Evolutionary conservation across 2,888 invertebrate genomes (phyloP).

Genomic region (Conus canariensis): DNA sequence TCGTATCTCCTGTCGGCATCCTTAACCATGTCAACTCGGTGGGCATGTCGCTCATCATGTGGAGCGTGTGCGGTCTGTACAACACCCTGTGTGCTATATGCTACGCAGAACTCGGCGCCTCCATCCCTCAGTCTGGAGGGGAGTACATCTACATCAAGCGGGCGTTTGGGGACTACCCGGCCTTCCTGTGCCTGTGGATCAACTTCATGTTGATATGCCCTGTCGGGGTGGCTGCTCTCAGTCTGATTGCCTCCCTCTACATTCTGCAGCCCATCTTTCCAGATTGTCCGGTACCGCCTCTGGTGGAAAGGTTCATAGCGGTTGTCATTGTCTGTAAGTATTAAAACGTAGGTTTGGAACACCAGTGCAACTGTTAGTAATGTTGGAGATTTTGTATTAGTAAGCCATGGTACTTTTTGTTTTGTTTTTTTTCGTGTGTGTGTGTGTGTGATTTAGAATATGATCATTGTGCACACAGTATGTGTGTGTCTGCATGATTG

Average conservation of each 20-base stretch:
- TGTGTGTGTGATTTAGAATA: too few relatives aligned
- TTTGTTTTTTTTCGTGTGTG: too few relatives aligned
- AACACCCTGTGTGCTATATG: constrained; percentile 90
- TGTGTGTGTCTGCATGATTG: too few relatives aligned
- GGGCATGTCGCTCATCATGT: constrained; percentile 88
- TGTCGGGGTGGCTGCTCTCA: constrained; percentile 75
- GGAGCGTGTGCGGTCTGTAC: constrained; percentile 90
- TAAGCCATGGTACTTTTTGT: too few relatives aligned
- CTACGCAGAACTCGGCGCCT: constrained; percentile 94
- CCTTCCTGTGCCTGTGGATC: constrained; percentile 77
- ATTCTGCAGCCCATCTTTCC: constrained; percentile 74
- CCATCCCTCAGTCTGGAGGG: constrained; percentile 84
- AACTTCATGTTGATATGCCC: constrained; percentile 75
- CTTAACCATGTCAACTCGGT: constrained; percentile 88
- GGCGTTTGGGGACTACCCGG: constrained; percentile 75
- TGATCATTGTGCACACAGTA: too few relatives aligned
- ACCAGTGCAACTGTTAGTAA: too few relatives aligned
- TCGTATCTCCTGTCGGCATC: constrained; percentile 95
- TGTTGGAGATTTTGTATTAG: too few relatives aligned
- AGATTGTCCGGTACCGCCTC: constrained; percentile 71
- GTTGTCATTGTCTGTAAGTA: constrained; percentile 74
- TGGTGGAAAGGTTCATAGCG: constrained; percentile 68
- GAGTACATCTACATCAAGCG: constrained; percentile 80
- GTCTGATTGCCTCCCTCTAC: constrained; percentile 75
- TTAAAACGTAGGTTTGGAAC: neutral